Evolutionary conservation across 2,113 vertebrate species (phyloP), one percentile per base, ranked within the genome.

Genomic region (Indicator indicator): DNA sequence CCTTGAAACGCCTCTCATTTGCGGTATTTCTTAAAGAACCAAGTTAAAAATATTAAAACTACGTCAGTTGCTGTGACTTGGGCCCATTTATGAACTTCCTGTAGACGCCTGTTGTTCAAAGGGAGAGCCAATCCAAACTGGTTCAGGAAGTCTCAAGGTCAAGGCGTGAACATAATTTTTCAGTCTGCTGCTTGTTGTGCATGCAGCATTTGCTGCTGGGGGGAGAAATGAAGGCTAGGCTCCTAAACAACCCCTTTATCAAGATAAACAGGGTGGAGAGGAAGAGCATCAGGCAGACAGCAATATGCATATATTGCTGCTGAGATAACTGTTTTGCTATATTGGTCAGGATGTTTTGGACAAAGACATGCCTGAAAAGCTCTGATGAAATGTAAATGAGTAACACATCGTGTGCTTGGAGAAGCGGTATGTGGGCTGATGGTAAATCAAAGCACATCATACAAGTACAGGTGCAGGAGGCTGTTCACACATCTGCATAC

Each of bases 11-110:
- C 76, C 70, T 9, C 88, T 70, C 94, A 91, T 84, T 90, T 95
- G 76, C 91, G 80, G 71, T 65, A 86, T 64, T 69, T 94, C 87
- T 92, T 85, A 81, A 91, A 83, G 89, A 78, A 83, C 65, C 54
- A 63, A 94, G 94, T 94, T 95, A 95, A 97, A 96, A 96, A 96
- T 95, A 96, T 36, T 87, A 71, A 75, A 93, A 94, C 89, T 89
- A 91, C 67, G 70, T 92, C 94, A 96, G 60, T 62, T 94, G 85
- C 92, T 96, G 79, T 97, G 96, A 96, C 92, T 97, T 68, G 93
- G 73, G 75, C 79, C 91, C 93, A 93, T 95, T 95, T 96, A 75
- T 95, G 93, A 89, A 95, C 95, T 96, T 96, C 94, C 96, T 64
- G 46, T 93, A 86, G 82, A 94, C 93, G 84, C 63, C 72, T 91